Evolutionary conservation across 2,113 vertebrate genomes (phyloP).

Genomic region (Colius striatus): DNA sequence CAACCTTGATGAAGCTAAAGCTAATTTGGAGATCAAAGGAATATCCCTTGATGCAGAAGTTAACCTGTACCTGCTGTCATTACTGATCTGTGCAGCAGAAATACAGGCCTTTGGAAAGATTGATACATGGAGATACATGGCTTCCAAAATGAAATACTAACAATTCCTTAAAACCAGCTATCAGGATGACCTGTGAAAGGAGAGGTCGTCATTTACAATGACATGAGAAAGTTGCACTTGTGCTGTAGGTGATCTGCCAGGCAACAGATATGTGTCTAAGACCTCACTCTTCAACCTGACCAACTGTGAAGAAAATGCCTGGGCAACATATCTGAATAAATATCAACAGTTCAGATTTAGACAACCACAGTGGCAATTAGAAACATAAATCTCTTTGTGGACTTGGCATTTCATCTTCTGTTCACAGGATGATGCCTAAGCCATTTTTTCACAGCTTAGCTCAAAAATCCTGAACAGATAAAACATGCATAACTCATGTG

Average conservation of each 20-base stretch:
- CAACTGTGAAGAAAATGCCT: background rate
- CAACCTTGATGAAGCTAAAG: background rate
- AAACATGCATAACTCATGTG: background rate
- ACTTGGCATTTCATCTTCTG: background rate
- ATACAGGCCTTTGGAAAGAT: background rate
- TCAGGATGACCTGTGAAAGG: background rate
- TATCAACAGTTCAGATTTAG: background rate
- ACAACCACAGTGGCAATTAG: background rate
- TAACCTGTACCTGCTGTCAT: background rate
- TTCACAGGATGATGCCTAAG: background rate
- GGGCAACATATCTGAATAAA: background rate
- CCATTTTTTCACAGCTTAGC: background rate
- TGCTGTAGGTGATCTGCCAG: background rate
- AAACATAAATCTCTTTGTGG: background rate
- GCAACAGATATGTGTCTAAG: background rate
- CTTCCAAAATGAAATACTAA: background rate
- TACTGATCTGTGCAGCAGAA: background rate
- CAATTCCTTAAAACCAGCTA: background rate
- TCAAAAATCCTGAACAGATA: background rate
- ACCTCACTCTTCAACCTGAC: background rate
- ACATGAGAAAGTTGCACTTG: background rate
- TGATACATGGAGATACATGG: background rate
- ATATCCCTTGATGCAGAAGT: background rate
- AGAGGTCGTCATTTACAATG: background rate
- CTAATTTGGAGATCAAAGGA: background rate